Base-by-base conservation (phyloP, 2,888 invertebrate genomes). In the Axea sp. region DNA sequence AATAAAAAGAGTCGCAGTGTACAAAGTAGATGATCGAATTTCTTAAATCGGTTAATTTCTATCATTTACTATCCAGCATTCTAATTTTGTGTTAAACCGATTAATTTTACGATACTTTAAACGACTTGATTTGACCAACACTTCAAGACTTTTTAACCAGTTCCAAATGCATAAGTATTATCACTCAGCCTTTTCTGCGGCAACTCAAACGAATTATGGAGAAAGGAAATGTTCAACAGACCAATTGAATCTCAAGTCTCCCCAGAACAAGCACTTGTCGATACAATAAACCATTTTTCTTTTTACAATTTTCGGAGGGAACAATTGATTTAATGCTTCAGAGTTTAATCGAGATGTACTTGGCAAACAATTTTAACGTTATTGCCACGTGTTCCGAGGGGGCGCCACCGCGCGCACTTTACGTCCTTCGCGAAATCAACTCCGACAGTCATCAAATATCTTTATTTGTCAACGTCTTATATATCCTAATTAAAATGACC, bases 351-450 rank as follows among this genome's bases (percentile, higher is more conserved):
- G 81, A 84, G 85, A 84, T 85, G 85, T 84, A 84, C 86, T 86
- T 80, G 83, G 85, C 85, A 87, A 87, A 87, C 84, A 87, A 85
- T 85, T 86, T 87, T 83, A 83, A 79, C 83, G 83, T 86, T 87
- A 87, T 87, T 87, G 84, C 83, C 17, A 57, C 35, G 47, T 47
- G 39, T n/a, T 7, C 12, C 19, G 2, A 19, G 8, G 6, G 9
- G 9, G 9, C 9, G 19, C 15, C n/a, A 35, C 9, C 19, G 19
- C 19, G 7, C 17, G n/a, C n/a, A 15, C 37, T 14, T 37, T 17
- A 3, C 1, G 17, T 19, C 11, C 2, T 37, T 2, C 5, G 8
- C 9, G n/a, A 19, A 37, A 31, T 15, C 43, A 31, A 7, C 31
- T 51, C 12, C 8, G 3, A 2, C 2, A n/a, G 1, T 37, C 9